Evolutionary conservation across 2,113 vertebrate genomes (phyloP).

Genomic region (Lichenostomus cassidix): DNA sequence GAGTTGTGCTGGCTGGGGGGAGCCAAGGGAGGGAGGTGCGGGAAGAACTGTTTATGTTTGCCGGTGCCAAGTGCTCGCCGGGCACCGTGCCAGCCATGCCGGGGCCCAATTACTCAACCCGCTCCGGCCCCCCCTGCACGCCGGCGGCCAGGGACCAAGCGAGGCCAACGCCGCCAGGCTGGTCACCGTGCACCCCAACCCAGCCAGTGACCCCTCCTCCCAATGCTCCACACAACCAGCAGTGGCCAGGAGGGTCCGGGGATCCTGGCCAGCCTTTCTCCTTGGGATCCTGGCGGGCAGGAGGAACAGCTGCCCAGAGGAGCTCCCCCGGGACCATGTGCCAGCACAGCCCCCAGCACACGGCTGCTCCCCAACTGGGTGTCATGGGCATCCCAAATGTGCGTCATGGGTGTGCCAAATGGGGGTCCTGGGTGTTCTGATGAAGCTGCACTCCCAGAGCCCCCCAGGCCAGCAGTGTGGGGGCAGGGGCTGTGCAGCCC

Average conservation of each 20-base stretch:
- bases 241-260: background rate
- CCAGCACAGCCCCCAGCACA: background rate
- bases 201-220: background rate
- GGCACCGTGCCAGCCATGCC: background rate
- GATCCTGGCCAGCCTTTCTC: fast-evolving
- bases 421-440: background rate
- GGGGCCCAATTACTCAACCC: constrained; percentile 42
- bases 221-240: fast-evolving
- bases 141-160: background rate
- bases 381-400: background rate
- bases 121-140: background rate
- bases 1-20: background rate
- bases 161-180: background rate
- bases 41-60: constrained; percentile 50
- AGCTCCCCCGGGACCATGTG: background rate
- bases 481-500: background rate
- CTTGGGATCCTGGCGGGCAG: fast-evolving
- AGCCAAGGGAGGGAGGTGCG: background rate
- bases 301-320: background rate
- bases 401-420: background rate
- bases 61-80: constrained; percentile 23
- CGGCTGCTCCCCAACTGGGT: fast-evolving
- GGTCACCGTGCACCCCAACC: background rate
- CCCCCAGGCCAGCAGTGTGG: background rate
- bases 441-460: background rate